Percentiles rank a stretch among this genome's conserved stretches.
These are phyloP conservation scores for Dasypus novemcinctus DNA, from an alignment of 2,113 vertebrate species.

Conservation along the genomic window DNA sequence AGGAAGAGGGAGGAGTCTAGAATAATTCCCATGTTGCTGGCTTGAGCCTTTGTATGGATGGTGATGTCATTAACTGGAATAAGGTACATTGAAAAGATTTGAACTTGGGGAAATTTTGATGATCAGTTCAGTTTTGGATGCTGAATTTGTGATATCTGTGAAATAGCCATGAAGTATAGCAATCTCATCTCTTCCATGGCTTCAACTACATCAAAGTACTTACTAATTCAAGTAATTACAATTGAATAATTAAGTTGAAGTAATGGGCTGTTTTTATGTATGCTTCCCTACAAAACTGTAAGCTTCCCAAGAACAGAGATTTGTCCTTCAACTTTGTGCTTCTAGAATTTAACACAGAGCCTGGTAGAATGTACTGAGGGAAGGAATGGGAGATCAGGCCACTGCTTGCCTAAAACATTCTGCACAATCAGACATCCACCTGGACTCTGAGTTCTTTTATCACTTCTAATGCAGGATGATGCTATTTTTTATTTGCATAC, in stretches of 20 bases:
- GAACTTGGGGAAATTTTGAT: not conserved
- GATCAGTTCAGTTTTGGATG: not conserved
- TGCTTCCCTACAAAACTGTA: not conserved
- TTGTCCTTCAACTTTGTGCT: not conserved
- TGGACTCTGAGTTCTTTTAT: not conserved
- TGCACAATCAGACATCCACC: not conserved
- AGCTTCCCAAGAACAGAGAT: not conserved
- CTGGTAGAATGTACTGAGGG: not conserved
- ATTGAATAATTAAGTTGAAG: no score
- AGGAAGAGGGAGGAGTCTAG: accelerated
- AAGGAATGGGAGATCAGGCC: not conserved
- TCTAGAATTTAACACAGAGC: not conserved
- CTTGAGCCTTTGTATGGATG: not conserved
- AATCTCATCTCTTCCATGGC: not conserved
- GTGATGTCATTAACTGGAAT: not conserved
- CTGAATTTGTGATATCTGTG: not conserved
- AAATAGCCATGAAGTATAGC: not conserved
- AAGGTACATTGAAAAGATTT: not conserved
- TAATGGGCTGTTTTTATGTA: not conserved
- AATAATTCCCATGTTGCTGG: not conserved
- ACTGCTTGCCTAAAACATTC: not conserved
- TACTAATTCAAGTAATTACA: no score
- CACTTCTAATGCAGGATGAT: not conserved
- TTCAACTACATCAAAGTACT: not conserved
- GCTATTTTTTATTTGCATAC: not conserved